phyloP scores from a whole-genome alignment of 1,140 invertebrate species.

The Armadillidium nasatum region DNA sequence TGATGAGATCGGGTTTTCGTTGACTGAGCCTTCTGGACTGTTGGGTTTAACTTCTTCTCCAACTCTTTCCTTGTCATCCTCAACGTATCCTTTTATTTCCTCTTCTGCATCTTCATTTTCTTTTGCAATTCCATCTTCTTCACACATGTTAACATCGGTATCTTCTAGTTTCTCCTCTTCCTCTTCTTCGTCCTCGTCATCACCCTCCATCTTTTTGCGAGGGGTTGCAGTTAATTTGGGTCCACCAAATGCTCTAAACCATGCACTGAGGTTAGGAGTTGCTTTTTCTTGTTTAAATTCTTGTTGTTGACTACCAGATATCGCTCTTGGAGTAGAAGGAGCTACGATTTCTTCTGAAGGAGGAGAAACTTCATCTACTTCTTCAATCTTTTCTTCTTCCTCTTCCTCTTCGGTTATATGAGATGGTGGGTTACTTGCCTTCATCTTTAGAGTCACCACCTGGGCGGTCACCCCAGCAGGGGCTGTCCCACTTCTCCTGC shows the following conservation, averaged over 20 bases:
- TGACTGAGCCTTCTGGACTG: conserved; percentile 22
- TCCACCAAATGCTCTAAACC: conserved; percentile 83
- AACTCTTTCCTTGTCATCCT: conserved; percentile 26
- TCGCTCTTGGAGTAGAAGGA: conserved; percentile 45
- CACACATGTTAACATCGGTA: conserved; percentile 29
- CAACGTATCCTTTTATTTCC: conserved; percentile 45
- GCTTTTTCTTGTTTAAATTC: conserved; percentile 58
- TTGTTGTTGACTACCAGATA: conserved; percentile 23
- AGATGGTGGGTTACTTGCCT: conserved; percentile 13
- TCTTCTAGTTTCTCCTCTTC: conserved; percentile 38
- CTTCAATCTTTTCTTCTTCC: conserved; percentile 47
- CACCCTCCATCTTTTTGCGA: conserved; percentile 48
- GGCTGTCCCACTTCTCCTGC: conserved; percentile 43
- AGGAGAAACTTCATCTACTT: conserved; percentile 32
- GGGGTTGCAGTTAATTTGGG: conserved; percentile 56
- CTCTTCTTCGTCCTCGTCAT: conserved; percentile 22
- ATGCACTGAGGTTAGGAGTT: conserved; percentile 79
- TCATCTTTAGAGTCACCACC: neutral
- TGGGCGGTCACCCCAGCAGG: conserved; percentile 23
- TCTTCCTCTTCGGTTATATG: conserved; percentile 49
- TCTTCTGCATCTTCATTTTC: conserved; percentile 23
- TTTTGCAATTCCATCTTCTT: conserved; percentile 28
- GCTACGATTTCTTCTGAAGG: conserved; percentile 35
- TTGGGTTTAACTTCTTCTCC: conserved; percentile 34
- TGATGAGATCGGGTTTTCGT: conserved; percentile 24